phyloP scores from a whole-genome alignment of 2,113 vertebrate genomes.

The Psilopsiagon aymara region DNA sequence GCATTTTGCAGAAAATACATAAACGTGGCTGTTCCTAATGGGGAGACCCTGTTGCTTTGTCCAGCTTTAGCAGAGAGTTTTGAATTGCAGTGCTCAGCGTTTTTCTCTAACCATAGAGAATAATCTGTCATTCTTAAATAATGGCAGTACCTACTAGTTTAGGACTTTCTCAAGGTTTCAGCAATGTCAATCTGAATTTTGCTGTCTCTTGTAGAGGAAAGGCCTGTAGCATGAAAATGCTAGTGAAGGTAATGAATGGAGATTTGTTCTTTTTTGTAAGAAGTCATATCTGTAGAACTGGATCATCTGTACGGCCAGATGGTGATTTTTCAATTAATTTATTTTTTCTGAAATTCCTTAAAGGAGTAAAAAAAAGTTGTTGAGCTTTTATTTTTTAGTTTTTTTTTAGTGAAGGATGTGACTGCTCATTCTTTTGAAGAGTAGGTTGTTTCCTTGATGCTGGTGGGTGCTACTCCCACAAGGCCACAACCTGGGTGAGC shows the following conservation, averaged over 20 bases:
- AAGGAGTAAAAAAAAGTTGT: neutral
- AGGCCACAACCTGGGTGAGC: neutral
- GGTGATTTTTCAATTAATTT: neutral
- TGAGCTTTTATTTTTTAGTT: neutral
- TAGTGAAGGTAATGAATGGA: neutral
- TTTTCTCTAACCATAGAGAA: neutral
- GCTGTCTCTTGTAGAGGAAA: neutral
- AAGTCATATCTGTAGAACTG: neutral
- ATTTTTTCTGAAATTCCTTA: neutral
- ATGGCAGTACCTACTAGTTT: neutral
- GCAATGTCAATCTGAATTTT: neutral
- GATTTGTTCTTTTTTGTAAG: neutral
- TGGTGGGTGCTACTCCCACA: neutral
- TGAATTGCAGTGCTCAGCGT: constrained; percentile 17
- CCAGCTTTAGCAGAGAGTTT: neutral
- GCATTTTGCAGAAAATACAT: neutral
- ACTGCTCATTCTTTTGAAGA: neutral
- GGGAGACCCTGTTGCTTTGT: neutral
- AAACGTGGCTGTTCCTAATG: neutral
- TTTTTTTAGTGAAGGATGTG: neutral
- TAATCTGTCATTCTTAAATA: constrained; percentile 41
- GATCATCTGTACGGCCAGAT: neutral
- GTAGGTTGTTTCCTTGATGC: neutral
- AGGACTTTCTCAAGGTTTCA: constrained; percentile 37
- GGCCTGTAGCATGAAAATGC: neutral